Conservation (phyloP, 2,797 vertebrate species). For the Onychomys leucogaster region DNA sequence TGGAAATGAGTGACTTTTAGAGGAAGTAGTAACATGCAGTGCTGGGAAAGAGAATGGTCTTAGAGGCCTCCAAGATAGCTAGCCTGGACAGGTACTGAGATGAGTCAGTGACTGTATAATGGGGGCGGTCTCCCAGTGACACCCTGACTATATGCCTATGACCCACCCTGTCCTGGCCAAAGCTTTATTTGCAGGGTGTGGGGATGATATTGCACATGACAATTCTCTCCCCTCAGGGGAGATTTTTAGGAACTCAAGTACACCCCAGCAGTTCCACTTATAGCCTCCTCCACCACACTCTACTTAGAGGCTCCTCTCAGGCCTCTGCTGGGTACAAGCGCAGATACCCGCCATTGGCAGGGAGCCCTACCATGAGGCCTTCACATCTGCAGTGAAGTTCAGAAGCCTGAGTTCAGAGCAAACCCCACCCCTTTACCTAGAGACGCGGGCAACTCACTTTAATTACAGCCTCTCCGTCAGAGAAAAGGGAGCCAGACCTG, state of each 20-base stretch:
- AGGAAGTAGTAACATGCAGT: not conserved
- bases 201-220: not conserved
- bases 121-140: rapidly evolving
- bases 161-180: not conserved
- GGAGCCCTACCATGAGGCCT: not conserved
- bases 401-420: not conserved
- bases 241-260: conserved; percentile 16
- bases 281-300: not conserved
- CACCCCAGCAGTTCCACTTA: not conserved
- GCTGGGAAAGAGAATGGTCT: not conserved
- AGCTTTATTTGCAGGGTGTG: not conserved
- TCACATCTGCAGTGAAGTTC: not conserved
- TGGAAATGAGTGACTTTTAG: not conserved
- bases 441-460: not conserved
- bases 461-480: not conserved
- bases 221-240: not conserved
- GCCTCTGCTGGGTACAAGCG: not conserved
- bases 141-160: not conserved
- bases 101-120: not conserved
- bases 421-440: not conserved
- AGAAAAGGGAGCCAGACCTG: not conserved
- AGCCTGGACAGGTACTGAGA: not conserved
- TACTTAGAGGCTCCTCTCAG: not conserved
- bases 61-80: not conserved
- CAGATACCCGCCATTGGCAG: not conserved